Evolutionary conservation across 1,140 invertebrate species (phyloP).

Genomic region (Acyrthosiphon pisum): DNA sequence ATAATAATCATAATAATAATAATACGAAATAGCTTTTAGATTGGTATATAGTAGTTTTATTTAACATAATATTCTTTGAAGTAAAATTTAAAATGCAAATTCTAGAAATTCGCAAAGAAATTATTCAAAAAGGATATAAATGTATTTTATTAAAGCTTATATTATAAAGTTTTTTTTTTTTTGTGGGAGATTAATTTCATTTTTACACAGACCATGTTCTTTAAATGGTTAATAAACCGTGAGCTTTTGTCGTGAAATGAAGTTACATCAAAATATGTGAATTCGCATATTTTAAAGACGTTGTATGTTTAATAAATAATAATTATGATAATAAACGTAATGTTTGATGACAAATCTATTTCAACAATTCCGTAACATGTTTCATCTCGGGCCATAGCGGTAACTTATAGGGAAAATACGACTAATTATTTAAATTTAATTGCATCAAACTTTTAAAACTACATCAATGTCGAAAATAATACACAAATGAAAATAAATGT

Average conservation of each 20-base stretch:
- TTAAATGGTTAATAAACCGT: conserved; percentile 13
- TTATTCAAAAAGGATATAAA: conserved; percentile 14
- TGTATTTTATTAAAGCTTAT: not conserved
- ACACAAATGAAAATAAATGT: not conserved
- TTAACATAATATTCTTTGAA: not conserved
- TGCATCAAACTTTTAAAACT: not conserved
- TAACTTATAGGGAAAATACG: not conserved
- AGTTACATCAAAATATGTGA: not conserved
- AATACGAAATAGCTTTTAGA: not conserved
- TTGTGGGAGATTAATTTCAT: not conserved
- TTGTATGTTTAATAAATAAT: not conserved
- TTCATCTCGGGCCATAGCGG: not conserved
- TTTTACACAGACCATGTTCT: not conserved
- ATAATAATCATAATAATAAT: not conserved
- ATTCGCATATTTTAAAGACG: not conserved
- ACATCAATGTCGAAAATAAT: not conserved
- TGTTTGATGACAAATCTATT: not conserved
- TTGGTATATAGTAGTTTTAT: not conserved
- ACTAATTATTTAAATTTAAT: not conserved
- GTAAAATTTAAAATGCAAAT: not conserved
- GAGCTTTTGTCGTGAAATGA: not conserved
- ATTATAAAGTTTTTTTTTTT: conserved; percentile 3
- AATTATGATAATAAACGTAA: not conserved
- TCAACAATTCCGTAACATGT: not conserved
- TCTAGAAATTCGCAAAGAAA: not conserved